Evolutionary conservation across 2,888 invertebrate genomes (phyloP), one percentile per base, ranked within the genome.

Genomic region (Carpatolechia fugitivella): DNA sequence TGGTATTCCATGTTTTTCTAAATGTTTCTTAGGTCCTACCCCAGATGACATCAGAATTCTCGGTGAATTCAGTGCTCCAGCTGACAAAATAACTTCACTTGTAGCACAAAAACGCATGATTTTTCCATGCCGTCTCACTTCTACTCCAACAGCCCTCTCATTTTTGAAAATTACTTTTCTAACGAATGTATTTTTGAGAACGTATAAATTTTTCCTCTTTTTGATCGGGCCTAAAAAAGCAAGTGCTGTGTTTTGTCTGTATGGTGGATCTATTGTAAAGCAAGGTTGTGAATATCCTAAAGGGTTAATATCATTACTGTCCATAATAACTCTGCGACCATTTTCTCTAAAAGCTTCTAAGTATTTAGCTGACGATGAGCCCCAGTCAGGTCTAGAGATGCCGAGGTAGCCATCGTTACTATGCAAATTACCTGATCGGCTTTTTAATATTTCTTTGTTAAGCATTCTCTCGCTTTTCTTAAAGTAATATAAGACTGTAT

Each of bases 1-100:
- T 5, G 91, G 85, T 6, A 94, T 92, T 0, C 89, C 91, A 49
- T 91, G 76, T 24, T 92, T 85, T 18, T 81, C 68, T 13, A 95
- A 82, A 66, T 95, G 93, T 1, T 91, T 78, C 47, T 71, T 80
- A 0, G 94, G 94, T 6, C 95, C 95, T 6, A 96, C 90, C 0
- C 97, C 97, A 13, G 96, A 95, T 14, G 97, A 76, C 95, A 97
- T 94, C 38, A 97, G 85, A 36, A 97, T 73, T 70, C 97, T 96
- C 0, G 97, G 96, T 1, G 95, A 93, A 66, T 94, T 94, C 44
- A 97, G 91, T 1, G 96, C 90, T 1, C 97, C 97, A 1, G 95
- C 95, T 16, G 95, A 93, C 14, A 97, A 70, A 60, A 97, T 94
- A 0, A 97, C 91, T 77, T 96, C 96, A 64, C 91, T 91, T 54